Base-by-base conservation (phyloP, 1,140 invertebrate species). In the Radopholus similis region DNA sequence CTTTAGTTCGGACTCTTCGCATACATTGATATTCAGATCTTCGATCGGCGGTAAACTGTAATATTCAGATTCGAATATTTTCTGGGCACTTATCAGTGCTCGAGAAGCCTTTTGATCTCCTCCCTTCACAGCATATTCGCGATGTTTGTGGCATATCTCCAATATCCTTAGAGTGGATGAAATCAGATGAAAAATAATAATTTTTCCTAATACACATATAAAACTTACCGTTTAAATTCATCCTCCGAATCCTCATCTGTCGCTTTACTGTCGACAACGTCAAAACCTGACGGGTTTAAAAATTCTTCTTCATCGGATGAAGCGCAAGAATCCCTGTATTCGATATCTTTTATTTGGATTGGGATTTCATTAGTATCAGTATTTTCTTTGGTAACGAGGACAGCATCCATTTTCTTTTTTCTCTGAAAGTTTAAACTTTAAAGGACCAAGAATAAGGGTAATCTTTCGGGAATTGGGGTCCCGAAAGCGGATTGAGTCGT, bases 21-120 rank as follows among this genome's bases (percentile, higher is more conserved):
- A 44, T 6, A 71, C 69, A 23, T 78, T 32, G 28, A 73, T 72
- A 23, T 59, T 34, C 8, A 72, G 47, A 6, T 73, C 30, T 42
- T 73, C 72, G 15, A 73, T 51, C 2, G 65, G 47, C 2, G 72
- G 72, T 32, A 73, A 47, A 26, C 30, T 28, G 21, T 71, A 71
- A 66, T 71, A 71, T 32, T 71, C 70, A 35, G 68, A 35, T 28
- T 72, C 71, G 32, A 71, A 71, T 9, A 26, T 30, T 35, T 67
- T 67, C 13, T 68, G 47, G 47, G 6, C 13, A 8, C 4, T 23
- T 51, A 26, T 51, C 13, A 23, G 9, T 51, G 47, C n/a, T 47
- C n/a, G 4, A 9, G 44, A n/a, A 47, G 44, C n/a, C n/a, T 47
- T 26, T 0, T 51, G 23, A 26, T 26, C 47, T 28, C 23, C 30